These are phyloP conservation scores for Clarias pachynema DNA, from an alignment of 2,797 vertebrate genomes.

Conservation along the genomic window DNA sequence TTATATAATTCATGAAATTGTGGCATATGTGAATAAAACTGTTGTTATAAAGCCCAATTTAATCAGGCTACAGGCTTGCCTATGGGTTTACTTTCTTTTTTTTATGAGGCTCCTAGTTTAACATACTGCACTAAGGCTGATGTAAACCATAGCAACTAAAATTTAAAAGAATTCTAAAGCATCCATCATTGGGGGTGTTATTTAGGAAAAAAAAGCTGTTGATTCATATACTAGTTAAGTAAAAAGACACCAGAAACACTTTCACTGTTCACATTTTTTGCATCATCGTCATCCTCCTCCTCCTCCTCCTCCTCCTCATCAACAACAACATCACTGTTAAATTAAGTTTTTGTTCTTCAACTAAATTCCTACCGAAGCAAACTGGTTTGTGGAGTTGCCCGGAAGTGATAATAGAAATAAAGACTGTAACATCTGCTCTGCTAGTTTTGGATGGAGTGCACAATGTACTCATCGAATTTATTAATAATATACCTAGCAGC, in stretches of 20 bases:
- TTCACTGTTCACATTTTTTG: background rate
- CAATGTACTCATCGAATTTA: background rate
- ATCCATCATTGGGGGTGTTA: background rate
- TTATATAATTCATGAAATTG: background rate
- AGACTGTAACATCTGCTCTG: background rate
- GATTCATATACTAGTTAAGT: background rate
- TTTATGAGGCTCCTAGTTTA: background rate
- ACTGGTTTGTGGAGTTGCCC: background rate
- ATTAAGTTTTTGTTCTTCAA: too few relatives aligned
- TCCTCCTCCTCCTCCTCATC: background rate
- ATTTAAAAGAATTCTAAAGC: background rate
- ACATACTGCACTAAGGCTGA: background rate
- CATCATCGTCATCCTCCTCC: background rate
- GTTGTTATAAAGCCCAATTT: background rate
- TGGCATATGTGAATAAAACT: background rate
- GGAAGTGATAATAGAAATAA: background rate
- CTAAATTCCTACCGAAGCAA: background rate
- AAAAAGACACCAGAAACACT: background rate
- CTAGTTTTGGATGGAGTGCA: background rate
- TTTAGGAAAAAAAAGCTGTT: background rate
- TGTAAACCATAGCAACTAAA: constrained; percentile 7
- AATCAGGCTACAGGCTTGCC: background rate
- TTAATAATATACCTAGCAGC: background rate
- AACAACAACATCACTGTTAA: background rate
- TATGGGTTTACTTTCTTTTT: background rate